A percentile compares a stretch with the other conserved stretches of the same genome.
These are phyloP conservation scores for Rhinoptilus africanus DNA, from an alignment of 2,113 vertebrate species.

Conservation along the genomic window DNA sequence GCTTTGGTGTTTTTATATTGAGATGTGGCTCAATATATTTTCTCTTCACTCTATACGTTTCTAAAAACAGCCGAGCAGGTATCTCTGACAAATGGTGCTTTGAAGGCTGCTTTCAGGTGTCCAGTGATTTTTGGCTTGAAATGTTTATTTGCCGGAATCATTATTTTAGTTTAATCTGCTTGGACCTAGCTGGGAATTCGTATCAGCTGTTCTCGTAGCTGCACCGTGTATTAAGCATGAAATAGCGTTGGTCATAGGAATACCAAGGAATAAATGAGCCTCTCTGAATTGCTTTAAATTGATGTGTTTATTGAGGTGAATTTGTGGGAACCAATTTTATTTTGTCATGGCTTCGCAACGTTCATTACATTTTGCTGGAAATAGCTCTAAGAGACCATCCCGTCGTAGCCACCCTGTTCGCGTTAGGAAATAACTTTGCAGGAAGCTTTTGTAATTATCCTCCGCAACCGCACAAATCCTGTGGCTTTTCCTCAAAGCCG, in stretches of 20 bases:
- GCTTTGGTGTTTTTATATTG: not conserved
- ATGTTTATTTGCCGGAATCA: not conserved
- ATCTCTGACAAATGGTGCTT: not conserved
- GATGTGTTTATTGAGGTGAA: not conserved
- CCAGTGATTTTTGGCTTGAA: not conserved
- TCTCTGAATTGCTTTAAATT: not conserved
- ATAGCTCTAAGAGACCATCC: not conserved
- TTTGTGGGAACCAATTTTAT: not conserved
- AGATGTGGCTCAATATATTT: not conserved
- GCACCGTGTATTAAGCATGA: accelerated
- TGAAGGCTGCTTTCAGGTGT: not conserved
- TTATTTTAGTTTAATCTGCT: not conserved
- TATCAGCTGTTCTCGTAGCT: not conserved
- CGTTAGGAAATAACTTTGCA: not conserved
- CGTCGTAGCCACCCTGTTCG: not conserved
- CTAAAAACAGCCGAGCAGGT: not conserved
- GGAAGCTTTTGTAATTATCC: not conserved
- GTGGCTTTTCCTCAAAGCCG: not conserved
- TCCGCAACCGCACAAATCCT: not conserved
- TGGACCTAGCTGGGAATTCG: not conserved
- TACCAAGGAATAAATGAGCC: not conserved
- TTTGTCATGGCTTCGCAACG: not conserved
- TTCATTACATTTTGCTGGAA: not conserved
- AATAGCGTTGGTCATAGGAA: not conserved
- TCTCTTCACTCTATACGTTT: not conserved